phyloP scores from a whole-genome alignment of 2,888 invertebrate genomes.

The Acrobasis repandana region DNA sequence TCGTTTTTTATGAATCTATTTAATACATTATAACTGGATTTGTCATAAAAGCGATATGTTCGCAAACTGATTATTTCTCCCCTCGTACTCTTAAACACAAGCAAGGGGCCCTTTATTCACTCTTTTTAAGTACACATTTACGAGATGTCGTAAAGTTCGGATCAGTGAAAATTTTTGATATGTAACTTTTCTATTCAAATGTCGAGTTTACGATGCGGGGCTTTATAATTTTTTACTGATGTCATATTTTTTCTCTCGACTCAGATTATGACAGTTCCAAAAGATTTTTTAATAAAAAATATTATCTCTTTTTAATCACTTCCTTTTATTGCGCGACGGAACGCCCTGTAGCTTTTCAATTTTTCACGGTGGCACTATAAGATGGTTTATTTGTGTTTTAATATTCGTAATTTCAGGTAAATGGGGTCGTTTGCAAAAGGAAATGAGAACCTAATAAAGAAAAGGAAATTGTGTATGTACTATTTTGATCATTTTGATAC shows the following conservation, averaged over 20 bases:
- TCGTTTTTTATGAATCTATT: slow-evolving; percentile 23
- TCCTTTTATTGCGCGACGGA: slow-evolving; percentile 59
- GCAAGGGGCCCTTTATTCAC: slow-evolving; percentile 67
- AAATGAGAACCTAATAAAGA: background rate
- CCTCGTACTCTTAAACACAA: slow-evolving; percentile 66
- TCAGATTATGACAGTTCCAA: slow-evolving; percentile 72
- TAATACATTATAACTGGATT: slow-evolving; percentile 39
- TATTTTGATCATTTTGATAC: background rate
- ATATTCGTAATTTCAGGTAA: slow-evolving; percentile 36
- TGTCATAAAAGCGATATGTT: slow-evolving; percentile 47
- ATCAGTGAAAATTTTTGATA: slow-evolving; percentile 83
- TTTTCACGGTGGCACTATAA: slow-evolving; percentile 56
- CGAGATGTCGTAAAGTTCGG: slow-evolving; percentile 81
- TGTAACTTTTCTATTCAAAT: slow-evolving; percentile 83
- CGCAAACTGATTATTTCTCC: slow-evolving; percentile 59
- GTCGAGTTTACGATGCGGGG: slow-evolving; percentile 71
- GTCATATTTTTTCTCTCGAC: slow-evolving; percentile 74
- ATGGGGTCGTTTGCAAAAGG: slow-evolving; percentile 17
- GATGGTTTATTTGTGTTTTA: slow-evolving; percentile 44
- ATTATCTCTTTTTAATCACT: slow-evolving; percentile 79
- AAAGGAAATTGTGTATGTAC: background rate
- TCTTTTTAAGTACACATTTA: slow-evolving; percentile 78
- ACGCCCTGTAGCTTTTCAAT: slow-evolving; percentile 53
- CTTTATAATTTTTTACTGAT: slow-evolving; percentile 79
- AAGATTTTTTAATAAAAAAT: slow-evolving; percentile 69